Evolutionary conservation across 2,888 invertebrate species (phyloP), one percentile per base, ranked within the genome.

Genomic region (Athalia rosae): DNA sequence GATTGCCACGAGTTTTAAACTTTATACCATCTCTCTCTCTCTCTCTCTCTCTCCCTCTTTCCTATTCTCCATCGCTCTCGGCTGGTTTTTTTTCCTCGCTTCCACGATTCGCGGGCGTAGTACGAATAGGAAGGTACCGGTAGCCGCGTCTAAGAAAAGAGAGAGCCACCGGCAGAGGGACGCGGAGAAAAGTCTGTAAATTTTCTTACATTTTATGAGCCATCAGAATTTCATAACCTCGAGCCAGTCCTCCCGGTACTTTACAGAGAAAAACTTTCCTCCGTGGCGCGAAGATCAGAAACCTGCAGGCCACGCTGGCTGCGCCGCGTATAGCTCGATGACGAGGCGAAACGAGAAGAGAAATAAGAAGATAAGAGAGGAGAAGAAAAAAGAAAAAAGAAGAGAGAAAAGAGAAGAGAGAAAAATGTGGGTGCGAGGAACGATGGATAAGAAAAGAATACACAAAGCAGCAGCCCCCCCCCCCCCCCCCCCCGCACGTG

Each of bases 131-230:
- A 78, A 80, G 81, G 79, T n/a, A n/a, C n/a, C 76, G 78, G 76
- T 76, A 79, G 78, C 80, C 76, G 81, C 78, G 78, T 76, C 80
- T 77, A 79, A 80, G 80, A 79, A 78, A 66, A 77, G 47, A 78
- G 79, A 80, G 82, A 78, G 79, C 64, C 79, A 80, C 78, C 82
- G 76, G 82, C 79, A 78, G 81, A 82, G 82, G 82, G 83, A 82
- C 83, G 85, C 84, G 56, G 28, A 71, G 71, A 58, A 83, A 87
- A 88, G 89, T 89, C 89, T 89, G 89, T 90, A 89, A 90, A 89
- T 89, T 90, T 89, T 89, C 89, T 89, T 89, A 89, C 89, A 89
- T 90, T 90, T 89, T 89, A 90, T 89, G 89, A 90, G 88, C 89
- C 89, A 90, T 90, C 89, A 89, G 89, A 90, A 90, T 89, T 89